Conservation (phyloP, 1,140 invertebrate genomes). For the Leptinotarsa lineolata region DNA sequence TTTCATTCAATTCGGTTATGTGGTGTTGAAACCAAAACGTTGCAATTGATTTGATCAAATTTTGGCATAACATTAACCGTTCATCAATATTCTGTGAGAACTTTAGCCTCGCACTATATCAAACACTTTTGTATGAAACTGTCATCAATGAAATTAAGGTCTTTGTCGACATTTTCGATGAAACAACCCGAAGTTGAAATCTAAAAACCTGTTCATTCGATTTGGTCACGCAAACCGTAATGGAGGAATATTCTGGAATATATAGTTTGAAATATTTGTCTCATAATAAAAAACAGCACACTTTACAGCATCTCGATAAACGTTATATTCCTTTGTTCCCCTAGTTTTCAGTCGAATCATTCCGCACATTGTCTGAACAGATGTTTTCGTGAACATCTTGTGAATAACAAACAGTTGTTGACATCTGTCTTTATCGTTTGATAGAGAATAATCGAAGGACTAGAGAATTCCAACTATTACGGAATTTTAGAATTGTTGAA, state of each 20-base stretch:
- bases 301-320: slow-evolving; percentile 13
- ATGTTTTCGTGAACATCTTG: slow-evolving; percentile 22
- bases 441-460: slow-evolving; percentile 5
- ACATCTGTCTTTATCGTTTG: slow-evolving; percentile 18
- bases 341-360: slow-evolving; percentile 20
- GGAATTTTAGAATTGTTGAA: too few species aligned
- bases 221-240: background rate
- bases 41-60: too few species aligned
- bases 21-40: too few species aligned
- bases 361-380: slow-evolving; percentile 17
- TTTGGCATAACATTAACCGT: background rate
- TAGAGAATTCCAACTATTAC: background rate
- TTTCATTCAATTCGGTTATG: too few species aligned
- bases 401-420: slow-evolving; percentile 19
- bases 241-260: slow-evolving; percentile 8
- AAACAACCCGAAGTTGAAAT: background rate
- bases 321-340: slow-evolving; percentile 22
- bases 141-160: background rate
- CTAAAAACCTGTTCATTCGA: background rate
- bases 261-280: slow-evolving; percentile 12
- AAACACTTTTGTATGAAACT: background rate
- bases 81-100: background rate
- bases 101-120: too few species aligned
- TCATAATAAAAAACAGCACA: slow-evolving; percentile 10
- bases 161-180: background rate